Percentiles rank a stretch among this genome's conserved stretches.
phyloP scores from a whole-genome alignment of 2,797 vertebrate species.

The Tiaroga cobitis region DNA sequence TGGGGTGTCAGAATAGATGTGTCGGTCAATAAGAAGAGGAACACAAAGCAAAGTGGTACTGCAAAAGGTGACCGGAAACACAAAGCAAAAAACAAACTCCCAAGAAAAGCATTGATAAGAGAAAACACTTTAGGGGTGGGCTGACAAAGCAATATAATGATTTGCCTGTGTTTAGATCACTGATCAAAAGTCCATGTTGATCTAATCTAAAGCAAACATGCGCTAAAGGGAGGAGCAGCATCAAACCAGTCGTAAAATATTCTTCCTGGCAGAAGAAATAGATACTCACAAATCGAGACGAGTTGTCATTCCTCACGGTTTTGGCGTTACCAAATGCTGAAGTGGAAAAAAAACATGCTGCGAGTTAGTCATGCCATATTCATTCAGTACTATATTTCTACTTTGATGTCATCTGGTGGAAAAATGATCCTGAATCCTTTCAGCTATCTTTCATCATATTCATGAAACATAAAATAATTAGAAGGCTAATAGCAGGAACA shows the following conservation, averaged over 20 bases:
- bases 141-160: neutral
- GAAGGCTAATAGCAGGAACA: neutral
- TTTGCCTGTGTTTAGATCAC: slow-evolving; percentile 20
- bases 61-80: neutral
- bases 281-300: slow-evolving; percentile 97
- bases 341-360: slow-evolving; percentile 58
- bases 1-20: slow-evolving; percentile 38
- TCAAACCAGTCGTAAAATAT: slow-evolving; percentile 31
- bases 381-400: neutral
- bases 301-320: slow-evolving; percentile 98
- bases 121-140: neutral
- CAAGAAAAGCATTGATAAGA: neutral
- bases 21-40: slow-evolving; percentile 21
- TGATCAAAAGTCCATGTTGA: slow-evolving; percentile 57
- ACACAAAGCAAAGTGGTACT: slow-evolving; percentile 19
- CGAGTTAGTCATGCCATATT: slow-evolving; percentile 26
- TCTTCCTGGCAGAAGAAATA: neutral
- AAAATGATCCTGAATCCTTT: slow-evolving; percentile 10
- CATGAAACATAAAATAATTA: neutral
- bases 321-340: slow-evolving; percentile 98
- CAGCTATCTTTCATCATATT: slow-evolving; percentile 6
- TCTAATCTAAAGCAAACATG: slow-evolving; percentile 54
- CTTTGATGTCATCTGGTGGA: neutral
- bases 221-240: slow-evolving; percentile 20
- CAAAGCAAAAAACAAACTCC: neutral